Percentiles rank a stretch among this genome's conserved stretches.
Conservation (phyloP, 2,888 invertebrate species). For the Bembecia ichneumoniformis region DNA sequence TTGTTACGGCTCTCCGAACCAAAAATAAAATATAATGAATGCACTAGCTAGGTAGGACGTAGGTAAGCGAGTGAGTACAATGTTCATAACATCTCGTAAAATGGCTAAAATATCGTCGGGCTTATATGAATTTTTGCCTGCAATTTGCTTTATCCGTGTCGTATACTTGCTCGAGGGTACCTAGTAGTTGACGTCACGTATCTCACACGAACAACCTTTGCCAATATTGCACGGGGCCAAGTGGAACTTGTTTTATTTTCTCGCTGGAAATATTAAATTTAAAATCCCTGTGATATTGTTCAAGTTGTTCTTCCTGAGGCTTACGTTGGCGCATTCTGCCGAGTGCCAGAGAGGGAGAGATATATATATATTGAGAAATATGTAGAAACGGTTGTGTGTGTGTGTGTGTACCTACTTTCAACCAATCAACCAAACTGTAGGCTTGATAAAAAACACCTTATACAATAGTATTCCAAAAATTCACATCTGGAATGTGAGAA, state of each 20-base stretch:
- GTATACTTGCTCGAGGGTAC: not conserved
- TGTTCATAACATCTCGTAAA: not conserved
- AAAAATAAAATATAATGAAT: too few relatives aligned
- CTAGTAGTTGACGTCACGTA: slow-evolving; percentile 18
- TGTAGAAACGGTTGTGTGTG: too few relatives aligned
- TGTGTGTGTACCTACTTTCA: too few relatives aligned
- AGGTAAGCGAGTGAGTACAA: too few relatives aligned
- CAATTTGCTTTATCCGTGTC: not conserved
- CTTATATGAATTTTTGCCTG: not conserved
- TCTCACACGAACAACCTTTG: slow-evolving; percentile 20
- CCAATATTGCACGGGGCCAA: slow-evolving; percentile 17
- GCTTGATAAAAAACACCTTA: too few relatives aligned
- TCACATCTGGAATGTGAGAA: too few relatives aligned
- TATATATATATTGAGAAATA: too few relatives aligned
- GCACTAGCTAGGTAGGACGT: too few relatives aligned
- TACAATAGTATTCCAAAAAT: too few relatives aligned
- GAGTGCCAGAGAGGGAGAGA: too few relatives aligned
- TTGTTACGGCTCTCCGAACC: too few relatives aligned
- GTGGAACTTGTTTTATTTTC: not conserved
- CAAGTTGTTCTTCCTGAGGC: not conserved
- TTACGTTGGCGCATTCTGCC: not conserved
- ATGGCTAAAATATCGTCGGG: not conserved
- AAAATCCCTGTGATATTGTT: not conserved
- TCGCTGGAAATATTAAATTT: not conserved
- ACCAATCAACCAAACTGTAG: too few relatives aligned